Percentiles rank a stretch among this genome's conserved stretches.
Evolutionary conservation across 2,797 vertebrate species (phyloP).

Genomic region (Sandelia bainsii): DNA sequence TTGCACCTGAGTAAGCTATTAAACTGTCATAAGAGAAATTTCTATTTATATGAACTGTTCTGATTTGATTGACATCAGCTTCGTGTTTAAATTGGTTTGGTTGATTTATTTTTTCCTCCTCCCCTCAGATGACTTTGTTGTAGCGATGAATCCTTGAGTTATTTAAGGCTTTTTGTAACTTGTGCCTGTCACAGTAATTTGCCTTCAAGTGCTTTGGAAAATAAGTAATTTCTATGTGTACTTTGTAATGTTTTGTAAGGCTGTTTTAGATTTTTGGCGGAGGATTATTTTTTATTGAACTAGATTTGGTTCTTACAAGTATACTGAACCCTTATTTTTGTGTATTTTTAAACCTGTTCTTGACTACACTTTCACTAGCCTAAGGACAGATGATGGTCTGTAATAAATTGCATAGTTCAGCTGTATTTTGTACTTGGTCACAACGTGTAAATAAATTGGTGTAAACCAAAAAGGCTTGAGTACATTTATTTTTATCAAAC

Average conservation of each 20-base stretch:
- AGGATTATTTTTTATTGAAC: conserved; percentile 86
- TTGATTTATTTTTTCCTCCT: conserved; percentile 38
- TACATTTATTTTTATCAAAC: conserved; percentile 71
- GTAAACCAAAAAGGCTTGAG: conserved; percentile 72
- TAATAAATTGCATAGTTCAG: conserved; percentile 85
- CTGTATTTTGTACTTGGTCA: conserved; percentile 90
- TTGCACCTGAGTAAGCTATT: conserved; percentile 15
- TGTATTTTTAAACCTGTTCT: conserved; percentile 85
- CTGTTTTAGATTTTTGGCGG: conserved; percentile 83
- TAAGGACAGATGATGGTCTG: conserved; percentile 76
- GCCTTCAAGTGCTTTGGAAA: conserved; percentile 82
- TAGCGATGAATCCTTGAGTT: conserved; percentile 72
- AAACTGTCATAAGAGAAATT: conserved; percentile 52
- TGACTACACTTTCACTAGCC: conserved; percentile 81
- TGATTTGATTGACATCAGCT: conserved; percentile 56
- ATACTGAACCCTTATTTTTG: conserved; percentile 87
- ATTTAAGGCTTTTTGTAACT: conserved; percentile 81
- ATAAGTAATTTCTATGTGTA: conserved; percentile 81
- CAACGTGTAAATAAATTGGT: conserved; percentile 87
- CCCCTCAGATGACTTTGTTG: conserved; percentile 64
- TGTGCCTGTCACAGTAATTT: conserved; percentile 83
- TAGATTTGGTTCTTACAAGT: conserved; percentile 84
- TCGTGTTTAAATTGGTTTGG: conserved; percentile 58
- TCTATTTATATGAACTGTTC: conserved; percentile 75
- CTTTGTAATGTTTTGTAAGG: conserved; percentile 86